Evolutionary conservation across 2,888 invertebrate species (phyloP), one percentile per base, ranked within the genome.

Genomic region (Synanthedon formicaeformis): DNA sequence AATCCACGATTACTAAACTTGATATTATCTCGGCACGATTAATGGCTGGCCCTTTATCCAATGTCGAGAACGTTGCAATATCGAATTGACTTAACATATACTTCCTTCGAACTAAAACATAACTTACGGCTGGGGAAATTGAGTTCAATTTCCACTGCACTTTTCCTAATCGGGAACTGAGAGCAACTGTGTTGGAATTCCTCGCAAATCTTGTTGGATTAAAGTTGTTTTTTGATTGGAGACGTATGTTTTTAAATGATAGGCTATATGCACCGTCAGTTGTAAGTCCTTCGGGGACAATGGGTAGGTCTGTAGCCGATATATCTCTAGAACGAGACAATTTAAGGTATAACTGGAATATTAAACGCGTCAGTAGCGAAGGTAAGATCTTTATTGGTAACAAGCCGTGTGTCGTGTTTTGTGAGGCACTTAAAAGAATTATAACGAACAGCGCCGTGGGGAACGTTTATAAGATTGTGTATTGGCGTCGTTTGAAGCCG

Each of bases 21-120:
- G 83, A 83, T 83, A 81, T 81, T 83, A 83, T 83, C 83, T 72
- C 66, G 63, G 64, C 64, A 75, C 81, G 82, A 83, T 83, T 83
- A 82, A 84, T 84, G 79, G 73, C 63, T 59, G 68, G 73, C 80
- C 81, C 80, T 82, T 80, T 82, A 83, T 81, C 81, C 81, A 77
- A 78, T 73, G 79, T 78, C 79, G 78, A 78, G 73, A 71, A 62
- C 62, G 57, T 54, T 53, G 56, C 54, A 60, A 53, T 51, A 52
- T 56, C 59, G 53, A 64, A 76, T 23, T 13, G 8, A 13, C 49
- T 49, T 16, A 23, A 49, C 16, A 14, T 16, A 49, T 6, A 23
- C 12, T 16, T 18, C 16, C 6, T 18, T 2, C 8, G 14, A 13
- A 12, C 49, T 49, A 13, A 45, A 45, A 6, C 6, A 45, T n/a